Evolutionary conservation across 2,113 vertebrate genomes (phyloP), one percentile per base, ranked within the genome.

Genomic region (mouse (Mus musculus)): DNA sequence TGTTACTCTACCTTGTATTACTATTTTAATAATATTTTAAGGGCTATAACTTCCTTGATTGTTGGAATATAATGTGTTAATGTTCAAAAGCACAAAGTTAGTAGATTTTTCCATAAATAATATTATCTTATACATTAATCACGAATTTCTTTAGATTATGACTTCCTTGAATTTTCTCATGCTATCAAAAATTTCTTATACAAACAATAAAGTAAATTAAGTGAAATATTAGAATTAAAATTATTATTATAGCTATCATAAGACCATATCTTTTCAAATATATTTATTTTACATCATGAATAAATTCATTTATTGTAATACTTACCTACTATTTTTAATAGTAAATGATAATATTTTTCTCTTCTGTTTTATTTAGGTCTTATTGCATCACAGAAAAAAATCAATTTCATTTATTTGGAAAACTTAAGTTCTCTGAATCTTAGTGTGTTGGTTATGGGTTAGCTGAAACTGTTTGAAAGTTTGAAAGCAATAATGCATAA

Each of bases 321-420:
- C 81, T 87, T 59, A 76, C 33, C 2, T 33, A 84, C 39, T 69
- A 39, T 76, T 26, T 84, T 1, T 7, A 84, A 88, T 56, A 84
- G 59, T 75, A 71, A 94, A 81, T 67, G 1, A 88, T 30, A 87
- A 49, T 63, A 36, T 91, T 94, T 95, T 95, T 13, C 42, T 96
- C 49, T 85, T 54, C 22, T 72, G 3, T 7, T 88, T 88, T 88
- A 85, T 67, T 33, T 54, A 80, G 19, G 9, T 67, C 89, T 89
- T 4, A 59, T 69, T 87, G n/a, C 6, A 84, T 54, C 61, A 65
- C 71, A 82, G 16, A 94, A 42, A 87, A 91, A 46, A 80, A 61
- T 52, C 81, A 42, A 54, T 52, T 82, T 84, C 36, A 22, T 76
- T 96, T 33, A 78, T 81, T 89, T 84, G 76, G 17, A 90, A 92